A percentile compares a stretch with the other conserved stretches of the same genome.
These are phyloP conservation scores for Cerastis leucographa DNA, from an alignment of 2,888 invertebrate genomes.

Conservation along the genomic window DNA sequence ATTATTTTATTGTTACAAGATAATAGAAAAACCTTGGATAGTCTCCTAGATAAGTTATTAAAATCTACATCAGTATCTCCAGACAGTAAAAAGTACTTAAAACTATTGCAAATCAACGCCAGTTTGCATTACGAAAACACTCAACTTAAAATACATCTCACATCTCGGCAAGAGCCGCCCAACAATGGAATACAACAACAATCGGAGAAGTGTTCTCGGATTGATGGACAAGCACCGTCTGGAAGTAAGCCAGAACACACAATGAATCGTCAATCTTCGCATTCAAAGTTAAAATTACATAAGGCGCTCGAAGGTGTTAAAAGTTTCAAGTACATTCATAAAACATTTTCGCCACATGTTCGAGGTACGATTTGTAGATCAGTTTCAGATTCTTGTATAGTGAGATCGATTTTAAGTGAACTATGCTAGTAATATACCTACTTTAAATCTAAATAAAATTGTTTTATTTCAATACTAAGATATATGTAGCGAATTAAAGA, in stretches of 20 bases:
- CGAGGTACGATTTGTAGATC: slow-evolving; percentile 58
- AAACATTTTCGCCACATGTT: slow-evolving; percentile 49
- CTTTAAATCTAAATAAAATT: slow-evolving; percentile 32
- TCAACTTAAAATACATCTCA: slow-evolving; percentile 70
- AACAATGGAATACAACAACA: slow-evolving; percentile 18
- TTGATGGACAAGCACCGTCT: slow-evolving; percentile 24
- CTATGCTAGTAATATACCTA: slow-evolving; percentile 51
- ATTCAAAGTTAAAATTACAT: slow-evolving; percentile 53
- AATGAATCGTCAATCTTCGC: slow-evolving; percentile 21
- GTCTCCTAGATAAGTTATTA: slow-evolving; percentile 67
- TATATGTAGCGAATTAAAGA: neutral
- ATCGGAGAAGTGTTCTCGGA: slow-evolving; percentile 23
- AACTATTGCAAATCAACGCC: slow-evolving; percentile 72
- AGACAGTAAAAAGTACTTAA: slow-evolving; percentile 70
- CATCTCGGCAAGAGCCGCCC: slow-evolving; percentile 51
- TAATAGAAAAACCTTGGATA: slow-evolving; percentile 69
- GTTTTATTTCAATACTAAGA: slow-evolving; percentile 41
- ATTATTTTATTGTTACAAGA: slow-evolving; percentile 71
- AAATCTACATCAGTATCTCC: slow-evolving; percentile 66
- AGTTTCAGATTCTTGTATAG: slow-evolving; percentile 68
- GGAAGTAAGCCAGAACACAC: slow-evolving; percentile 43
- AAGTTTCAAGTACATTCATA: slow-evolving; percentile 55
- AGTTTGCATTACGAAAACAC: slow-evolving; percentile 75
- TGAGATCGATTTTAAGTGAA: slow-evolving; percentile 59
- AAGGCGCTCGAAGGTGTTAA: slow-evolving; percentile 29